Conservation (phyloP, 2,797 vertebrate genomes). For the Sebastes trivittatus region DNA sequence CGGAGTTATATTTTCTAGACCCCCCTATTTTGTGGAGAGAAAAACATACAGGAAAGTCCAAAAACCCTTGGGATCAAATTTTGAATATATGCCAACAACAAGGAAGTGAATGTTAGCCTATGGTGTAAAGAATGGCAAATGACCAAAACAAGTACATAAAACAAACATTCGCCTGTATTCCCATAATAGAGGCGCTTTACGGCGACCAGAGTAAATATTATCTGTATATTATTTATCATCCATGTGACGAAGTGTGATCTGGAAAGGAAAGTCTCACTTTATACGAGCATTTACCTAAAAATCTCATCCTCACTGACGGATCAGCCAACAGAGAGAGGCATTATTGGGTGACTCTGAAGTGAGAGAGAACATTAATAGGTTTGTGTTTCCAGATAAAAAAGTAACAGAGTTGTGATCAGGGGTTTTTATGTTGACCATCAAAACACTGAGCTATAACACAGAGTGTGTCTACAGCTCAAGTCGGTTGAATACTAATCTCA, state of each 20-base stretch:
- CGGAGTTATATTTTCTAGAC: conserved; percentile 76
- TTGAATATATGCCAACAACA: conserved; percentile 80
- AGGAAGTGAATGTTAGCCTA: conserved; percentile 82
- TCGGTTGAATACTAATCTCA: conserved; percentile 5
- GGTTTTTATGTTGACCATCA: conserved; percentile 39
- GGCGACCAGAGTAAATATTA: conserved; percentile 74
- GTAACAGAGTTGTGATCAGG: conserved; percentile 37
- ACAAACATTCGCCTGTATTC: conserved; percentile 76
- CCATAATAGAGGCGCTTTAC: conserved; percentile 76
- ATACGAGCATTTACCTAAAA: conserved; percentile 52
- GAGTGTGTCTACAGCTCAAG: not conserved
- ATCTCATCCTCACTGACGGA: conserved; percentile 43
- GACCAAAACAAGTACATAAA: conserved; percentile 82
- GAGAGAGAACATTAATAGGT: conserved; percentile 27
- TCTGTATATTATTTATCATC: conserved; percentile 79
- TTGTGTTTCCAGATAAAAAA: conserved; percentile 44
- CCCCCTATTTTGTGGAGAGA: conserved; percentile 56
- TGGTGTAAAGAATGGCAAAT: conserved; percentile 82
- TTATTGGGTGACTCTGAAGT: conserved; percentile 41
- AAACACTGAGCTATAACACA: conserved; percentile 7
- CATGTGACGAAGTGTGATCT: conserved; percentile 78
- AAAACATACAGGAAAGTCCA: conserved; percentile 68
- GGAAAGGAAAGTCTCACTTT: conserved; percentile 69
- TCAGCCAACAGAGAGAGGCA: conserved; percentile 46
- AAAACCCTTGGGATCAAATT: conserved; percentile 68